A percentile compares a stretch with the other conserved stretches of the same genome.
Conservation (phyloP, 1,140 invertebrate species). For the Trachymyrmex cornetzi region DNA sequence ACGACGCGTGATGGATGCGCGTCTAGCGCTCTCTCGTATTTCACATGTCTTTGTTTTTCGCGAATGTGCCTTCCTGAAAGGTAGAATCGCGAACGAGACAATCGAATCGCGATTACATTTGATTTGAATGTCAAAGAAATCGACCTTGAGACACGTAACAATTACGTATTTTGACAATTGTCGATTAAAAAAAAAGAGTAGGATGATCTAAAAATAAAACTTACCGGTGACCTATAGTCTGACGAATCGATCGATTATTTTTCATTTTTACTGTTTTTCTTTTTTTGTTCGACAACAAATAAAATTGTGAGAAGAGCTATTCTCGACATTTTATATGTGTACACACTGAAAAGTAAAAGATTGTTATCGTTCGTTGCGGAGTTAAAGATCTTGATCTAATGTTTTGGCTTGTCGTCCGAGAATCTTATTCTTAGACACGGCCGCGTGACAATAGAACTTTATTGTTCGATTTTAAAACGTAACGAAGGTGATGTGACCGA, state of each 20-base stretch:
- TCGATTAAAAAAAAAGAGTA: not conserved
- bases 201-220: slow-evolving; percentile 28
- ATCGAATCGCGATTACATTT: not conserved
- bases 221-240: not conserved
- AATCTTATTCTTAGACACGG: slow-evolving; percentile 9
- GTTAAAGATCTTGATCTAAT: slow-evolving; percentile 41
- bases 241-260: slow-evolving; percentile 2
- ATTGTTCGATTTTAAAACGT: slow-evolving; percentile 40
- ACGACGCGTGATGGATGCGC: not conserved
- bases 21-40: not conserved
- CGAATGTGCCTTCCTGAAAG: not conserved
- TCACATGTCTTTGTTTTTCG: not conserved
- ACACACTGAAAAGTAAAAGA: not conserved
- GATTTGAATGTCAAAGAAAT: slow-evolving; percentile 24
- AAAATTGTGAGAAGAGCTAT: not conserved
- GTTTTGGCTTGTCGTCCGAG: slow-evolving; percentile 4
- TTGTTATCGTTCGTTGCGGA: slow-evolving; percentile 4
- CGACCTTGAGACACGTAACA: not conserved
- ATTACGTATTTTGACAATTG: slow-evolving; percentile 19
- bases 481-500: slow-evolving; percentile 4
- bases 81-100: not conserved
- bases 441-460: not conserved
- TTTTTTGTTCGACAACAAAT: not conserved
- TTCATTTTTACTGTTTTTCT: not conserved
- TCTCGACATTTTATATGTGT: not conserved